phyloP scores from a whole-genome alignment of 2,113 vertebrate genomes.

The Furnarius figulus region DNA sequence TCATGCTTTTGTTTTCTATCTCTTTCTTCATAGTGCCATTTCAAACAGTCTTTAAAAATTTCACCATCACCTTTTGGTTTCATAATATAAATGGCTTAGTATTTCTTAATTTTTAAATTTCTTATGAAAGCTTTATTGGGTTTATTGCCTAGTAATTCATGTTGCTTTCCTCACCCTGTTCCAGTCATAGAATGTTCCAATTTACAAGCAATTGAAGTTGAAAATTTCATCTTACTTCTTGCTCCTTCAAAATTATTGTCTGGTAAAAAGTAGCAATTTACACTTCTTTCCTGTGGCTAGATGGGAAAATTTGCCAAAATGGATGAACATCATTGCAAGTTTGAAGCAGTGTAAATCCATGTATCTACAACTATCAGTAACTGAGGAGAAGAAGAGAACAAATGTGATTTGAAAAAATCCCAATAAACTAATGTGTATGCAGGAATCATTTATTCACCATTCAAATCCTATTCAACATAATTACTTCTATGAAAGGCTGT shows the following conservation, averaged over 20 bases:
- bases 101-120: no score
- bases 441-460: not conserved
- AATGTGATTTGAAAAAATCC: not conserved
- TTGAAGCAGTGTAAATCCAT: accelerated
- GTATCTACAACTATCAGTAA: not conserved
- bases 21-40: not conserved
- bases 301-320: not conserved
- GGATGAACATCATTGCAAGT: not conserved
- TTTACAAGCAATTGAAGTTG: not conserved
- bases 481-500: not conserved
- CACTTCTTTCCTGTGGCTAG: not conserved
- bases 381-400: not conserved
- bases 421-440: not conserved
- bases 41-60: not conserved
- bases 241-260: not conserved
- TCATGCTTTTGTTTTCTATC: not conserved
- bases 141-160: not conserved
- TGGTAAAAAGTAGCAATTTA: not conserved
- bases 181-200: not conserved
- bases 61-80: not conserved
- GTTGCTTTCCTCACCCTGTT: not conserved
- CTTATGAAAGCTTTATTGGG: not conserved
- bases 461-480: not conserved
- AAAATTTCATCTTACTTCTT: not conserved
- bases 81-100: no score